These are phyloP conservation scores for Scomber scombrus DNA, from an alignment of 2,113 vertebrate genomes.

Conservation along the genomic window DNA sequence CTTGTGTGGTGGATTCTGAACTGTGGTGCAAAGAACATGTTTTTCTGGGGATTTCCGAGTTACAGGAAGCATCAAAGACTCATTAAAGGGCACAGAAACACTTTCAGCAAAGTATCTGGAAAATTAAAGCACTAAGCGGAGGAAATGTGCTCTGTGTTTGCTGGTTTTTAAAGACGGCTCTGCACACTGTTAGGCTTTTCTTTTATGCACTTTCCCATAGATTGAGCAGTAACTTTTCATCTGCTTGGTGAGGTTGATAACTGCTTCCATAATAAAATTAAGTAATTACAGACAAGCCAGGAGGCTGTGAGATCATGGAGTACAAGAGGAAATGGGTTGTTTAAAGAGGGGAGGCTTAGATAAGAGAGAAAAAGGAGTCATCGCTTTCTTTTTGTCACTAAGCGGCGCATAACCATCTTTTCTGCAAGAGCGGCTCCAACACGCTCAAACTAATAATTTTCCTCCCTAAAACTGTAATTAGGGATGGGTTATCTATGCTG, in stretches of 20 bases:
- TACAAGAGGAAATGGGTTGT: slow-evolving; percentile 12
- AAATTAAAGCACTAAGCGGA: neutral
- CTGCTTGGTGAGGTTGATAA: neutral
- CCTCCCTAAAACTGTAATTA: slow-evolving; percentile 68
- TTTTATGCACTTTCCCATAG: slow-evolving; percentile 7
- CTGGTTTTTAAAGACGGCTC: slow-evolving; percentile 10
- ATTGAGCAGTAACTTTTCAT: slow-evolving; percentile 41
- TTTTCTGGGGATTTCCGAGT: neutral
- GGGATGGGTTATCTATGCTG: slow-evolving; percentile 9
- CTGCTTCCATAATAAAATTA: slow-evolving; percentile 50
- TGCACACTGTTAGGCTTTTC: slow-evolving; percentile 30
- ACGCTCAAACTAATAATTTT: slow-evolving; percentile 65
- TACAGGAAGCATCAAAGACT: slow-evolving; percentile 22
- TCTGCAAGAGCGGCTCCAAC: slow-evolving; percentile 12
- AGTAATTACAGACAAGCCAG: slow-evolving; percentile 56
- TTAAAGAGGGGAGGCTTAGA: slow-evolving; percentile 18
- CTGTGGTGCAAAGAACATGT: neutral
- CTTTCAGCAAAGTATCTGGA: too few relatives aligned
- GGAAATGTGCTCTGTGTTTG: slow-evolving; percentile 20
- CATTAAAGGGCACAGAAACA: slow-evolving; percentile 3
- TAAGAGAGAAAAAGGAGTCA: slow-evolving; percentile 8
- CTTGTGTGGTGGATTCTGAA: slow-evolving; percentile 1
- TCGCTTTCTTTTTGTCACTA: slow-evolving; percentile 28
- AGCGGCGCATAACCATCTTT: slow-evolving; percentile 10
- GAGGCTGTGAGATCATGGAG: slow-evolving; percentile 29